These are phyloP conservation scores for Ips typographus DNA, from an alignment of 1,140 invertebrate genomes.

Conservation along the genomic window DNA sequence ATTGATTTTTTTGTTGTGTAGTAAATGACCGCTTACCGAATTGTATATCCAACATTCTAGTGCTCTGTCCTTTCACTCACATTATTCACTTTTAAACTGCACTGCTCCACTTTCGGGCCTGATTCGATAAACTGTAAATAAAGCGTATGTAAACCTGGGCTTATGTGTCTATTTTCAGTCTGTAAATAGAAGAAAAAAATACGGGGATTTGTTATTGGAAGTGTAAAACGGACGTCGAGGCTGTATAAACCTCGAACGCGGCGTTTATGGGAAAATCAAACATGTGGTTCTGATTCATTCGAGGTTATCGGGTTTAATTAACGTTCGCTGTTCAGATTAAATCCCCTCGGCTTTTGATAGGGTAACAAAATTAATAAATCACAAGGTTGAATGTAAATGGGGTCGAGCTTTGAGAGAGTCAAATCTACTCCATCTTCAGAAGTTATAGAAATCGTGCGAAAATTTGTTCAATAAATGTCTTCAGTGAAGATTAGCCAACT, in stretches of 20 bases:
- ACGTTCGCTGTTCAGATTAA: background rate
- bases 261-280: background rate
- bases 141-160: background rate
- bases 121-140: slow-evolving; percentile 3
- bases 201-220: background rate
- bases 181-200: background rate
- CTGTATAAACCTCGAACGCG: background rate
- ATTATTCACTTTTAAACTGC: background rate
- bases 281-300: background rate
- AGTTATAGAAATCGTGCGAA: no score
- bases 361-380: no score
- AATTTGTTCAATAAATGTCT: no score
- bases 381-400: no score
- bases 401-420: no score
- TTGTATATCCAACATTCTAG: slow-evolving; percentile 19
- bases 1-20: no score
- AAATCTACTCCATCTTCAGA: no score
- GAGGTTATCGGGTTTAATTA: no score
- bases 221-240: background rate
- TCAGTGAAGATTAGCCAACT: no score
- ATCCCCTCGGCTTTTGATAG: background rate
- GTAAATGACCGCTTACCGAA: slow-evolving; percentile 7
- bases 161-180: background rate
- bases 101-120: slow-evolving; percentile 6
- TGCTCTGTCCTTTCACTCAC: background rate